Base-by-base conservation (phyloP, 2,113 vertebrate species). In the Crotalus horridus region DNA sequence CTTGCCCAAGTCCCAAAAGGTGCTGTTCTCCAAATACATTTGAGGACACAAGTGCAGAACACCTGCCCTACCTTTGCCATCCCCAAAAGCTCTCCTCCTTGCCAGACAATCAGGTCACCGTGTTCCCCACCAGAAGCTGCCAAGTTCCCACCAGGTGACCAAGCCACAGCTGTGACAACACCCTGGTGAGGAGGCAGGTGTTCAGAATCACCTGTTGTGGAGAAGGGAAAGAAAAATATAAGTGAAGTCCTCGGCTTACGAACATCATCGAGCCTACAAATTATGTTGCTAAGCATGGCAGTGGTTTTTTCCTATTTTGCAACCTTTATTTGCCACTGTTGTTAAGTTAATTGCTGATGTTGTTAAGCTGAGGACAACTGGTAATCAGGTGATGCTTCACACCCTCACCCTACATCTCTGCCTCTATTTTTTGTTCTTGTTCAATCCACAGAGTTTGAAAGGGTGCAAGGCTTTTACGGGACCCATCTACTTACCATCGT, bases 71-170 rank as follows among this genome's bases (percentile, higher is more conserved):
- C 97, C 95, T 97, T 97, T n/a, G 93, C 93, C 11, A 69, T 95
- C 26, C 94, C 93, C 88, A 95, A 88, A 21, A 91, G 90, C 91
- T 91, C 93, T 8, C 95, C 93, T n/a, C 95, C 39, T 3, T 91
- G 86, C 98, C 98, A 98, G 51, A 99, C 20, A 53, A 97, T 97
- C n/a, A 99, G 93, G 69, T 98, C 96, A 58, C 98, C 98, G 0
- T 94, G 93, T 46, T 96, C 96, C 90, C 97, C 98, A 53, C 98
- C 98, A 33, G 96, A 97, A 2, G 97, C 95, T 53, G 98, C 95
- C 85, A 98, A 1, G 39, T 96, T 95, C 0, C 96, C 98, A 2
- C 91, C 94, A 7, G 96, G 96, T 81, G 97, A 97, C 97, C 98
- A 98, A 91, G 97, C 97, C 95, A 99, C n/a, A 11, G 97, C 97